Percentiles rank a stretch among this genome's conserved stretches.
Evolutionary conservation across 2,797 vertebrate species (phyloP).

Genomic region (Notamacropus eugenii): DNA sequence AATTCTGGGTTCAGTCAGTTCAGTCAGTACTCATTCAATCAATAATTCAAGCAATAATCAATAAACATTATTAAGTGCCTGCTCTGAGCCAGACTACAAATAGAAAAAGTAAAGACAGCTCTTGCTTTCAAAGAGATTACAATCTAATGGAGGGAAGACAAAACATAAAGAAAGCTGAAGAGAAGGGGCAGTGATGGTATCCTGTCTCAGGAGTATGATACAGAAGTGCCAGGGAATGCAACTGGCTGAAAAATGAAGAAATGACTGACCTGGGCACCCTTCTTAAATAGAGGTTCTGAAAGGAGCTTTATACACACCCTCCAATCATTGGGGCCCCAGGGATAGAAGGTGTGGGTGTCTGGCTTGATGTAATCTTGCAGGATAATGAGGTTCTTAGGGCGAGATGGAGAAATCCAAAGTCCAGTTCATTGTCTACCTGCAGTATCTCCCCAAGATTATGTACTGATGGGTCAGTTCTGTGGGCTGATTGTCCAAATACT

Average conservation of each 20-base stretch:
- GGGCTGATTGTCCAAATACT: not conserved
- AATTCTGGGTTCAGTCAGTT: not conserved
- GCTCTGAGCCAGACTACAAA: not conserved
- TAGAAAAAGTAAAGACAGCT: not conserved
- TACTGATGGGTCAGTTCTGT: not conserved
- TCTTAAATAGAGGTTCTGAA: not conserved
- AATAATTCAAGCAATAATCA: not conserved
- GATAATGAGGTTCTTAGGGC: not conserved
- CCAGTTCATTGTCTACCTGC: not conserved
- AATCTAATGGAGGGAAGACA: not conserved
- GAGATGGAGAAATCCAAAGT: not conserved
- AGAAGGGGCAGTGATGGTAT: not conserved
- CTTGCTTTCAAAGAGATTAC: not conserved
- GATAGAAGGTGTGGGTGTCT: not conserved
- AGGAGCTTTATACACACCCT: not conserved
- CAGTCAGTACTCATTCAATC: not conserved
- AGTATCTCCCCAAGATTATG: not conserved
- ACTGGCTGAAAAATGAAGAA: not conserved
- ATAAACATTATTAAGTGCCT: not conserved
- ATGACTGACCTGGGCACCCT: not conserved
- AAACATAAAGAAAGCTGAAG: not conserved
- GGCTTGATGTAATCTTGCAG: not conserved
- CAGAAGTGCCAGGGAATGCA: not conserved
- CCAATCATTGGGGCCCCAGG: not conserved
- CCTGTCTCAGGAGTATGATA: not conserved